Evolutionary conservation across 2,797 vertebrate genomes (phyloP).

Genomic region (Poeciliopsis turneri): DNA sequence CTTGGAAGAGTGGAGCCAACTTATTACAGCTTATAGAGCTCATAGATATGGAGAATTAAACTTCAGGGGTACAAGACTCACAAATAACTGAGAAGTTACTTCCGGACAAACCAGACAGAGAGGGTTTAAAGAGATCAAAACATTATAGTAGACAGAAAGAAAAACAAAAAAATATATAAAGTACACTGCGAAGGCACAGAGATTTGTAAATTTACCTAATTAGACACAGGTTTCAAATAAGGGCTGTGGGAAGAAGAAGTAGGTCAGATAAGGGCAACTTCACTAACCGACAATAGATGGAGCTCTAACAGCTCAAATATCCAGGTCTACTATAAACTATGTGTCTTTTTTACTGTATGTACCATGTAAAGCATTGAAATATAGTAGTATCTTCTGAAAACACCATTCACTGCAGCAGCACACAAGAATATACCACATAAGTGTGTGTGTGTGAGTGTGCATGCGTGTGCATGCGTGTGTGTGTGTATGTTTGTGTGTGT

Average conservation of each 20-base stretch:
- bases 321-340: slow-evolving; percentile 73
- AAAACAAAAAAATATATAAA: slow-evolving; percentile 38
- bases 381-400: slow-evolving; percentile 76
- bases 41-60: slow-evolving; percentile 42
- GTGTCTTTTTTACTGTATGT: slow-evolving; percentile 63
- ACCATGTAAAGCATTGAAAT: slow-evolving; percentile 77
- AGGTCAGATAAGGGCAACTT: slow-evolving; percentile 63
- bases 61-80: slow-evolving; percentile 42
- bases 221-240: slow-evolving; percentile 39
- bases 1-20: slow-evolving; percentile 45
- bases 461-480: slow-evolving; percentile 13
- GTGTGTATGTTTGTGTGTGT: neutral
- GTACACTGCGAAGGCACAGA: slow-evolving; percentile 77
- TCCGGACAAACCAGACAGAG: slow-evolving; percentile 46
- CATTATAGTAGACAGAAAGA: slow-evolving; percentile 31
- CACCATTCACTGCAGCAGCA: slow-evolving; percentile 76
- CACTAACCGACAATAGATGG: slow-evolving; percentile 75
- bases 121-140: slow-evolving; percentile 23
- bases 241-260: slow-evolving; percentile 20
- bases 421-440: slow-evolving; percentile 68
- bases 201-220: slow-evolving; percentile 68
- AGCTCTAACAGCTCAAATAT: slow-evolving; percentile 73
- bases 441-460: slow-evolving; percentile 22
- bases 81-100: slow-evolving; percentile 60
- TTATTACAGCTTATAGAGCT: slow-evolving; percentile 50